Percentiles rank a stretch among this genome's conserved stretches.
These are phyloP conservation scores for Mayetiola destructor DNA, from an alignment of 2,888 invertebrate genomes.

Conservation along the genomic window DNA sequence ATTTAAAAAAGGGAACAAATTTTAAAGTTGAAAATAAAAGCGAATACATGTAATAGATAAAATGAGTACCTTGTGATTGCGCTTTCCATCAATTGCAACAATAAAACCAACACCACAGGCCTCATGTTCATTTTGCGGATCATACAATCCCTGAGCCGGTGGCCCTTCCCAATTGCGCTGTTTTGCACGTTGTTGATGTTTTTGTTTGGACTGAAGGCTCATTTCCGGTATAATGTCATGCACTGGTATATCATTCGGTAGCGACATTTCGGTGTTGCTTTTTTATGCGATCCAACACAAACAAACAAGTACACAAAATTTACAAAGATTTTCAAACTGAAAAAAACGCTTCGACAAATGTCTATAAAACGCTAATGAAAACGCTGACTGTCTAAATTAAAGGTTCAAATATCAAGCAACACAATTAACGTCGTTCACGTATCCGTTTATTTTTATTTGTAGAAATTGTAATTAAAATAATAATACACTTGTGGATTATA, in stretches of 20 bases:
- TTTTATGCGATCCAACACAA: neutral
- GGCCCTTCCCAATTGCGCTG: constrained; percentile 67
- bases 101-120: constrained; percentile 99
- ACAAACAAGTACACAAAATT: too few species aligned
- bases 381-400: neutral
- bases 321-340: too few species aligned
- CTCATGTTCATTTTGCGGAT: constrained; percentile 88
- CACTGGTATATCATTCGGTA: neutral
- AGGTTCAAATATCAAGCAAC: neutral
- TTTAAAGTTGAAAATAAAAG: too few species aligned
- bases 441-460: neutral
- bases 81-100: constrained; percentile 90
- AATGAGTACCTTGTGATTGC: constrained; percentile 77
- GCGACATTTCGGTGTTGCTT: neutral
- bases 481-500: constrained; percentile 8
- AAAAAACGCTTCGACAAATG: neutral
- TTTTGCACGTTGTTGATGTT: constrained; percentile 14
- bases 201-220: constrained; percentile 10
- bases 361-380: neutral
- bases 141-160: constrained; percentile 83
- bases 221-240: neutral
- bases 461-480: constrained; percentile 1
- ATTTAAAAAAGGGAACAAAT: neutral
- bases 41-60: neutral
- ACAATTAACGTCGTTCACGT: neutral